Evolutionary conservation across 2,888 invertebrate genomes (phyloP).

Genomic region (Globia sparganii): DNA sequence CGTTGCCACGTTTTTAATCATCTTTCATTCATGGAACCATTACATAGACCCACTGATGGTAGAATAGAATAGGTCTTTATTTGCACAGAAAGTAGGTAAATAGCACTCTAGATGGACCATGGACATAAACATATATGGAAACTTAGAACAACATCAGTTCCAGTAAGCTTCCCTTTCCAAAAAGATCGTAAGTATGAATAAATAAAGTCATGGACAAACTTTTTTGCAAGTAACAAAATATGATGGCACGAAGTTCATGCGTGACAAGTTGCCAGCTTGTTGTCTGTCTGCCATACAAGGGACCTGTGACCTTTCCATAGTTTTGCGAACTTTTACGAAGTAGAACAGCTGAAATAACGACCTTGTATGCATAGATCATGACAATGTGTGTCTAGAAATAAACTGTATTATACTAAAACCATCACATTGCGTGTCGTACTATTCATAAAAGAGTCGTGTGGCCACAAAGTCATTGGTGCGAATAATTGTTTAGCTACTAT

Average conservation of each 20-base stretch:
- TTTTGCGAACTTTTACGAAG: slow-evolving; percentile 33
- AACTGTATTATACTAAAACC: slow-evolving; percentile 6
- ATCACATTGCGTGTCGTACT: neutral
- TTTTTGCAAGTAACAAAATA: slow-evolving; percentile 29
- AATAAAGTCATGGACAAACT: slow-evolving; percentile 8
- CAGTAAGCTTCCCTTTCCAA: neutral
- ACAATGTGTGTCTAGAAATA: slow-evolving; percentile 9
- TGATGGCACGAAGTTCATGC: slow-evolving; percentile 26
- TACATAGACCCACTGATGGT: neutral
- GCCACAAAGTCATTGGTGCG: neutral
- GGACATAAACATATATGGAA: neutral
- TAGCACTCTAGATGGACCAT: too few species aligned
- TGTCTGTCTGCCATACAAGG: slow-evolving; percentile 11
- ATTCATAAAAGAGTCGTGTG: neutral
- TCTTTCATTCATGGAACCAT: neutral
- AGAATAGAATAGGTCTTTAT: too few species aligned
- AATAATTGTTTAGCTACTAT: neutral
- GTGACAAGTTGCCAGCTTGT: slow-evolving; percentile 19
- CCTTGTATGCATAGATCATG: slow-evolving; percentile 26
- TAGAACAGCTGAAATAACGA: slow-evolving; percentile 26
- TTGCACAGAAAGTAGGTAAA: too few species aligned
- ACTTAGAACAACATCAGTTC: neutral
- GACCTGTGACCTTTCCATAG: slow-evolving; percentile 33
- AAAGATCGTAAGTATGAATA: slow-evolving; percentile 6
- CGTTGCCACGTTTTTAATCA: neutral